phyloP scores from a whole-genome alignment of 2,888 invertebrate species.

The Plemyria rubiginata region DNA sequence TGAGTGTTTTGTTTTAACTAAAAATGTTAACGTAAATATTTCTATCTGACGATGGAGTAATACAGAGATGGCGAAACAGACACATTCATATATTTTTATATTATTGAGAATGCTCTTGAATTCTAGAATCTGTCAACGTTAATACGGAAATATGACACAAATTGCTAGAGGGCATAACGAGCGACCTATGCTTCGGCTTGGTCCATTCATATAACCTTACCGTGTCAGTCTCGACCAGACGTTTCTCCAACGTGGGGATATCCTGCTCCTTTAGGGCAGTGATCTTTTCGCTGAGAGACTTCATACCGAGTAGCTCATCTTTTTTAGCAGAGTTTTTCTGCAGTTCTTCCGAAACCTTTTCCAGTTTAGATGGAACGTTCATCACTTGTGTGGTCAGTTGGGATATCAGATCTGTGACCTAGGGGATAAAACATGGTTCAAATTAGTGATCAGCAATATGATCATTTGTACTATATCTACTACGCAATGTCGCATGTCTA shows the following conservation, averaged over 20 bases:
- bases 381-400: conserved; percentile 88
- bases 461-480: no score
- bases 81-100: no score
- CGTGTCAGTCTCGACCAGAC: conserved; percentile 78
- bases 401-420: conserved; percentile 84
- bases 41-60: no score
- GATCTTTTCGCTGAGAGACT: conserved; percentile 88
- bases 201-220: conserved; percentile 45
- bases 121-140: not conserved
- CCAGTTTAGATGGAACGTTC: conserved; percentile 87
- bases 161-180: not conserved
- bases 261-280: conserved; percentile 85
- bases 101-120: no score
- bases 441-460: not conserved
- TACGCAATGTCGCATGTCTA: no score
- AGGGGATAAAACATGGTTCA: conserved; percentile 2
- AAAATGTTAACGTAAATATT: no score
- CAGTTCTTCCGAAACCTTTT: conserved; percentile 85
- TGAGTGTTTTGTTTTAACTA: no score
- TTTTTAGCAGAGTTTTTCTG: conserved; percentile 87
- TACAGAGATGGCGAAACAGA: no score
- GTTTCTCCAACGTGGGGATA: conserved; percentile 86
- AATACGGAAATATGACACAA: not conserved
- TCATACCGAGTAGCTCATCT: conserved; percentile 88
- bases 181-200: not conserved